A percentile compares a stretch with the other conserved stretches of the same genome.
Evolutionary conservation across 2,888 invertebrate genomes (phyloP).

Genomic region (Sepioteuthis lessoniana): DNA sequence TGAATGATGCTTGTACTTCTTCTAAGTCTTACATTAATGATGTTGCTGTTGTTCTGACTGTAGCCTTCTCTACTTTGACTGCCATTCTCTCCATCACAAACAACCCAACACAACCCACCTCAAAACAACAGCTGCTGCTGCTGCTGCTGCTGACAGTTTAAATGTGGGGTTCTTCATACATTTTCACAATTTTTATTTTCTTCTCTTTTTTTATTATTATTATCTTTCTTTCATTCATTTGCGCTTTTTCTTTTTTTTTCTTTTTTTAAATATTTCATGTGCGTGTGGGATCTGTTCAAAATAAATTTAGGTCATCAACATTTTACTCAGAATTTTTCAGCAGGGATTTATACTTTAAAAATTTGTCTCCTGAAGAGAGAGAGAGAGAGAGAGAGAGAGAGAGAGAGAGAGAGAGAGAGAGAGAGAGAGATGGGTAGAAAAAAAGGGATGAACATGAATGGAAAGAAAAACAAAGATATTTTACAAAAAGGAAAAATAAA

Average conservation of each 20-base stretch:
- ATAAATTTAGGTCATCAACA: constrained; percentile 33
- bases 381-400: background rate
- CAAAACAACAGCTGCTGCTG: background rate
- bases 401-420: background rate
- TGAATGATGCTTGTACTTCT: background rate
- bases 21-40: background rate
- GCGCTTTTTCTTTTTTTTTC: background rate
- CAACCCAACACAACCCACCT: no score
- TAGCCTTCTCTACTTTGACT: background rate
- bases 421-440: background rate
- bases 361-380: background rate
- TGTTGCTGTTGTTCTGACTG: background rate
- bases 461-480: background rate
- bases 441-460: background rate
- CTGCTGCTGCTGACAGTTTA: background rate
- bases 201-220: background rate
- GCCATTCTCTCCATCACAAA: no score
- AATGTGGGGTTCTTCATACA: constrained; percentile 13
- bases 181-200: background rate
- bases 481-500: background rate
- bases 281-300: constrained; percentile 21
- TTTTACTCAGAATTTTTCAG: background rate
- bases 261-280: constrained; percentile 33
- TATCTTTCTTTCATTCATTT: background rate
- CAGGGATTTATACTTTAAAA: background rate